Percentiles rank a stretch among this genome's conserved stretches.
phyloP scores from a whole-genome alignment of 2,797 vertebrate genomes.

The Tinamus major region DNA sequence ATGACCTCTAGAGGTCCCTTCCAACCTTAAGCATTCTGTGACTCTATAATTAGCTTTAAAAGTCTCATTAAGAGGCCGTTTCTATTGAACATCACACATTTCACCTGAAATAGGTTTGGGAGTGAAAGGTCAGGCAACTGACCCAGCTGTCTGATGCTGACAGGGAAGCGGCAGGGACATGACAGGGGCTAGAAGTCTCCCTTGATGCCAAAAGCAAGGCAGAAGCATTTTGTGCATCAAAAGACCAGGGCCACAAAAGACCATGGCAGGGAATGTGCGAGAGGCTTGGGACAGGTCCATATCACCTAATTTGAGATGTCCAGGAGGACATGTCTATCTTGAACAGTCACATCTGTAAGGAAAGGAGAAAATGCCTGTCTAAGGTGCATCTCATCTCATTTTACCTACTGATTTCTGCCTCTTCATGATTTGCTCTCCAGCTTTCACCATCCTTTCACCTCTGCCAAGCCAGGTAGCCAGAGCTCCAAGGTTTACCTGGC shows the following conservation, averaged over 20 bases:
- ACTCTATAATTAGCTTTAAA: neutral
- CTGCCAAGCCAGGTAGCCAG: neutral
- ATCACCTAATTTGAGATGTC: neutral
- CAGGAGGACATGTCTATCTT: neutral
- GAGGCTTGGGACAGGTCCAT: neutral
- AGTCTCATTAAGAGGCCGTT: neutral
- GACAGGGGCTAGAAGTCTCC: neutral
- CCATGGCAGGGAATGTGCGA: accelerated
- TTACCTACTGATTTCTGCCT: slow-evolving; percentile 19
- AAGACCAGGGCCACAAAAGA: neutral
- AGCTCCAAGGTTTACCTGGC: neutral
- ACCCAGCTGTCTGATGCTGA: neutral
- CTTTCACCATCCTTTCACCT: neutral
- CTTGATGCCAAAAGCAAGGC: neutral
- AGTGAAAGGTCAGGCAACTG: neutral
- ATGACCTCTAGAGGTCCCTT: no score
- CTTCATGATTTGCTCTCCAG: accelerated
- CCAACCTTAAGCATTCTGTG: no score
- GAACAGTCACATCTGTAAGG: neutral
- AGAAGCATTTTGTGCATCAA: neutral
- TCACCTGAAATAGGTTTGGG: neutral
- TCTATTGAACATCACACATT: neutral
- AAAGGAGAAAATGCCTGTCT: slow-evolving; percentile 14
- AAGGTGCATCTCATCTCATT: neutral
- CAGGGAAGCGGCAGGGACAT: neutral